Base-by-base conservation (phyloP, 2,113 vertebrate species). In the Fulmarus glacialis region DNA sequence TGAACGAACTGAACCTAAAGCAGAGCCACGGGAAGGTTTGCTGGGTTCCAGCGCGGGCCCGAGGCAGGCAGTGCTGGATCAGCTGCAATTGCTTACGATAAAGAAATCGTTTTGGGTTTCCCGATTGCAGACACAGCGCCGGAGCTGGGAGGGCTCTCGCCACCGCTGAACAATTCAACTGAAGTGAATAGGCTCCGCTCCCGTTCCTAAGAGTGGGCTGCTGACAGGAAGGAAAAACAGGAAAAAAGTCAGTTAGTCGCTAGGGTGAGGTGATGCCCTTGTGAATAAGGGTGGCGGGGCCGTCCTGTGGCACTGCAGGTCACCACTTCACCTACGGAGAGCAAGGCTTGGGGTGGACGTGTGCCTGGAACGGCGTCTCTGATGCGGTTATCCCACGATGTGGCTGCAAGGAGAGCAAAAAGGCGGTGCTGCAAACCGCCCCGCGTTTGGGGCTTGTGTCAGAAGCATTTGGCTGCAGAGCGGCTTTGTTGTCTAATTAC, bases 71-170 rank as follows among this genome's bases (percentile, higher is more conserved):
- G 45, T 10, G 67, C 29, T 2, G 12, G 67, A 13, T 71, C 63
- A 48, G 82, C 73, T 2, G 0, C 14, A 13, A 9, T 50, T 21
- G 5, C 6, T 36, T 15, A 7, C 0, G 2, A 17, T 30, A 50
- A 75, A 75, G 56, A 42, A 72, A 24, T 12, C 1, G 4, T 72
- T 91, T 36, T 0, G 1, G 67, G 8, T 72, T 86, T 93, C 47
- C 75, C 1, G 0, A 32, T 3, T 7, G 42, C 80, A 52, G 16
- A 43, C 6, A 0, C 29, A 10, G 50, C 0, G 1, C 38, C 0
- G 9, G 78, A 24, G 50, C 89, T 38, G 84, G 86, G 64, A 87
- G 78, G 68, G 53, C 78, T 90, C 56, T 2, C 2, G 3, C 23
- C 1, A 5, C 27, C 1, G 0, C 84, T 1, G 2, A 27, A 23